Conservation (phyloP, 2,797 vertebrate species). For the Hydrolagus colliei region DNA sequence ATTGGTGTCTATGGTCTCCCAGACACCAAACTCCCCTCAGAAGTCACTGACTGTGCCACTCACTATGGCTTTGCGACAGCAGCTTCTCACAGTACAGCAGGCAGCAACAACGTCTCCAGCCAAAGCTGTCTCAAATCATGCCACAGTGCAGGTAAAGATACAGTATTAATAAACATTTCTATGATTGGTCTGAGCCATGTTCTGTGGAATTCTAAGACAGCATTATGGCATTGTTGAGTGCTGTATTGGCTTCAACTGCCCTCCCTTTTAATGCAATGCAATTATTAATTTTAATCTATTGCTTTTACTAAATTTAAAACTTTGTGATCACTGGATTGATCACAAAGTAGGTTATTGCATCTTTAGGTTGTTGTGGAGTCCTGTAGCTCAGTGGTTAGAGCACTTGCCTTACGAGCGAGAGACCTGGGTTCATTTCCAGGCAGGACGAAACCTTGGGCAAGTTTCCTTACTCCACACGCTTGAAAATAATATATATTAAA, state of each 20-base stretch:
- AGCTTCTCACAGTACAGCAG: conserved; percentile 79
- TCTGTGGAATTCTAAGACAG: neutral
- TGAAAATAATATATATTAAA: neutral
- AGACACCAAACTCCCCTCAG: conserved; percentile 70
- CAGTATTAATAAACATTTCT: neutral
- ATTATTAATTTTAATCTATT: neutral
- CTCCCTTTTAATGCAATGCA: neutral
- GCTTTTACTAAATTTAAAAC: neutral
- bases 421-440: too few relatives aligned
- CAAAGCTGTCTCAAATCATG: conserved; percentile 66
- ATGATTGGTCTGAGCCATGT: neutral
- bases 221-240: neutral
- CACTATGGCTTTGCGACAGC: conserved; percentile 77
- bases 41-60: conserved; percentile 74
- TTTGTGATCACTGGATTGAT: neutral
- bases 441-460: too few relatives aligned
- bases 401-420: too few relatives aligned
- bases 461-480: too few relatives aligned
- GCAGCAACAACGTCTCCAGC: conserved; percentile 69
- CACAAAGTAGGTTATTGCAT: neutral
- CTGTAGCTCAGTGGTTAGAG: too few relatives aligned
- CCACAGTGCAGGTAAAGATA: conserved; percentile 60
- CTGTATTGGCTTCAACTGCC: neutral
- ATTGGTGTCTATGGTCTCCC: conserved; percentile 77
- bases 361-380: neutral